Percentiles rank a stretch among this genome's conserved stretches.
Conservation (phyloP, 2,888 invertebrate species). For the Macrophya alboannulata region DNA sequence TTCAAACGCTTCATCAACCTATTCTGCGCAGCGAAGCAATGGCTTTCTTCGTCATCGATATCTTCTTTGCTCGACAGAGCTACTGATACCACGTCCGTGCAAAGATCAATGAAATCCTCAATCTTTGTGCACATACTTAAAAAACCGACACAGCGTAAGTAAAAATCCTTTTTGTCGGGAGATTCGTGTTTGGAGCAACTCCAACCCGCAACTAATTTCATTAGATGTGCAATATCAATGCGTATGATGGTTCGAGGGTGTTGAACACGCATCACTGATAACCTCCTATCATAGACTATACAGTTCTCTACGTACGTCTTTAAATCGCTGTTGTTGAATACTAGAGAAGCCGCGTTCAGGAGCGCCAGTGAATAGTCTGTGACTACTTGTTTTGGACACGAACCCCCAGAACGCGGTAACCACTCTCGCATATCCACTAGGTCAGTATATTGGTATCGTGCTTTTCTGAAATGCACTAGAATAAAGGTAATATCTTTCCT, state of each 20-base stretch:
- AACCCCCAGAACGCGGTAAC: slow-evolving; percentile 62
- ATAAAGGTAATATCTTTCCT: slow-evolving; percentile 63
- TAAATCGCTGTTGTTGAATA: slow-evolving; percentile 63
- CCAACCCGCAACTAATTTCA: slow-evolving; percentile 63
- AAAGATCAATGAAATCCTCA: slow-evolving; percentile 51
- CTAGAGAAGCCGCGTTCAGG: slow-evolving; percentile 61
- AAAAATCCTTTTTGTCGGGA: slow-evolving; percentile 62
- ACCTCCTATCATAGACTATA: slow-evolving; percentile 45
- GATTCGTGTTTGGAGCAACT: slow-evolving; percentile 57
- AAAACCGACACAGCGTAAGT: slow-evolving; percentile 60
- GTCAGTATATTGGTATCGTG: slow-evolving; percentile 63
- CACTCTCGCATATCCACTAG: slow-evolving; percentile 65
- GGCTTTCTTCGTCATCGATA: slow-evolving; percentile 47
- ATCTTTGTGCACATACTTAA: slow-evolving; percentile 53
- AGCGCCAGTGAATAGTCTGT: slow-evolving; percentile 60
- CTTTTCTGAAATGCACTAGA: slow-evolving; percentile 66
- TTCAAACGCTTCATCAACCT: slow-evolving; percentile 53
- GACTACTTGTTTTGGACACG: slow-evolving; percentile 52
- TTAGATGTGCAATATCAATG: slow-evolving; percentile 67
- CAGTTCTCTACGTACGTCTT: slow-evolving; percentile 60
- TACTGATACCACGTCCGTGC: slow-evolving; percentile 52
- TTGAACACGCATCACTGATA: not conserved
- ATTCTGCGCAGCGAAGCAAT: slow-evolving; percentile 59
- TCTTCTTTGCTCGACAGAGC: slow-evolving; percentile 57
- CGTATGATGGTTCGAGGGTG: slow-evolving; percentile 59